Evolutionary conservation across 2,888 invertebrate species (phyloP), one percentile per base, ranked within the genome.

Genomic region (Uropetala carovei): DNA sequence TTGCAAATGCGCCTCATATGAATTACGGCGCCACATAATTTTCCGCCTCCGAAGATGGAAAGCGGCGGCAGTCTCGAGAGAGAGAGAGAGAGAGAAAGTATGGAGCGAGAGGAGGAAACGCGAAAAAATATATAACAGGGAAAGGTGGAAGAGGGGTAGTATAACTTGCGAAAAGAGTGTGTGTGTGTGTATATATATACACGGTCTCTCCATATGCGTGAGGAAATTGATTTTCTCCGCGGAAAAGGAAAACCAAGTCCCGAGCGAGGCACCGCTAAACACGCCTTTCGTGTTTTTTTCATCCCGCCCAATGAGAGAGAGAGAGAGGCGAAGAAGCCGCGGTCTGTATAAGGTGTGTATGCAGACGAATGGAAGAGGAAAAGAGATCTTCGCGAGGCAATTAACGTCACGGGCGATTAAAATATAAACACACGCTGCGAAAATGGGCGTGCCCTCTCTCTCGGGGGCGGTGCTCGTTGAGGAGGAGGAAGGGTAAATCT

Each of bases 401-500:
- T 75, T 75, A 75, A 75, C 75, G 75, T 75, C 75, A 75, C 22
- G 75, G 22, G 75, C 22, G 75, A 75, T 75, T 75, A 75, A 75
- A 75, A 75, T 75, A 75, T 75, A 75, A 75, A 75, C 75, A 43
- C 75, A 13, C 75, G 75, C 5, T 75, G 3, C 27, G 75, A 27
- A 27, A 27, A 27, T 75, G 75, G 75, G 75, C 75, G 75, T 75
- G 75, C 22, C n/a, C 7, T 22, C 75, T 75, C 9, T 11, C n/a
- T n/a, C 27, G 75, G 22, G 68, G 68, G 16, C 22, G 22, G 68
- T n/a, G n/a, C n/a, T n/a, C n/a, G n/a, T n/a, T n/a, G n/a, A n/a
- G n/a, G n/a, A n/a, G n/a, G n/a, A n/a, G n/a, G n/a, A n/a, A n/a
- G n/a, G n/a, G n/a, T n/a, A n/a, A 22, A 27, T 27, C 22, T 22